Percentiles rank a stretch among this genome's conserved stretches.
phyloP scores from a whole-genome alignment of 2,888 invertebrate species.

The Drosophila pseudotalamancana region DNA sequence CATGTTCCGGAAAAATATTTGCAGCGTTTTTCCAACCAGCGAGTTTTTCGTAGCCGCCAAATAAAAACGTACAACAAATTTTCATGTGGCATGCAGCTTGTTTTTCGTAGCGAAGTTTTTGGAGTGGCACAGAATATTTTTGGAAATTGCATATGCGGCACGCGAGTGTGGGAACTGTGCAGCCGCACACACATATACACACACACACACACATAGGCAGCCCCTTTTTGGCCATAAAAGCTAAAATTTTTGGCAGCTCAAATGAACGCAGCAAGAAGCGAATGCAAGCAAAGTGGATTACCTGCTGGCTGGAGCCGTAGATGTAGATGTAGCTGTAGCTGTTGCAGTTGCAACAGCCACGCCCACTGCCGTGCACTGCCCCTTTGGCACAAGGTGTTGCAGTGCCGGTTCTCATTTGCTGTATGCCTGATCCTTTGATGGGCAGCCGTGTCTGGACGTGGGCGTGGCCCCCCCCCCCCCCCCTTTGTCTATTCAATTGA shows the following conservation, averaged over 20 bases:
- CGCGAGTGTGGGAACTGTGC: slow-evolving; percentile 1
- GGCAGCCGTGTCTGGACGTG: slow-evolving; percentile 1
- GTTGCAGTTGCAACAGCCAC: background rate
- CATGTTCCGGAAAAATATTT: slow-evolving; percentile 34
- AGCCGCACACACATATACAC: background rate
- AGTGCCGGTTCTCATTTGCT: slow-evolving; percentile 9
- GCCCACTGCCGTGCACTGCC: background rate
- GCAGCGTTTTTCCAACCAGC: slow-evolving; percentile 22
- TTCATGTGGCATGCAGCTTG: slow-evolving; percentile 42
- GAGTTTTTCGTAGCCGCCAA: slow-evolving; percentile 17
- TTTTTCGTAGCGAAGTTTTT: slow-evolving; percentile 57
- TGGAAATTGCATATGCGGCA: slow-evolving; percentile 53
- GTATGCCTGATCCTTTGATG: slow-evolving; percentile 19
- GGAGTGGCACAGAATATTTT: slow-evolving; percentile 44
- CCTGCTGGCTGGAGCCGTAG: too few relatives aligned
- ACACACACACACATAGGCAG: background rate
- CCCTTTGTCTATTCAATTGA: slow-evolving; percentile 68
- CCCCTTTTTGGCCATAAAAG: slow-evolving; percentile 57
- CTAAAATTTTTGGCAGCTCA: slow-evolving; percentile 72
- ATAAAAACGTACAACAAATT: slow-evolving; percentile 55
- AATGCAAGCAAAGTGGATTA: slow-evolving; percentile 70
- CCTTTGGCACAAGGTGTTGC: slow-evolving; percentile 29
- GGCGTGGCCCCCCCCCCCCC: background rate
- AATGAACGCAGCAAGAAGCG: slow-evolving; percentile 60
- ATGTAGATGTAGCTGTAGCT: slow-evolving; percentile 12